Base-by-base conservation (phyloP, 2,797 vertebrate species). In the Gymnocypris eckloni region DNA sequence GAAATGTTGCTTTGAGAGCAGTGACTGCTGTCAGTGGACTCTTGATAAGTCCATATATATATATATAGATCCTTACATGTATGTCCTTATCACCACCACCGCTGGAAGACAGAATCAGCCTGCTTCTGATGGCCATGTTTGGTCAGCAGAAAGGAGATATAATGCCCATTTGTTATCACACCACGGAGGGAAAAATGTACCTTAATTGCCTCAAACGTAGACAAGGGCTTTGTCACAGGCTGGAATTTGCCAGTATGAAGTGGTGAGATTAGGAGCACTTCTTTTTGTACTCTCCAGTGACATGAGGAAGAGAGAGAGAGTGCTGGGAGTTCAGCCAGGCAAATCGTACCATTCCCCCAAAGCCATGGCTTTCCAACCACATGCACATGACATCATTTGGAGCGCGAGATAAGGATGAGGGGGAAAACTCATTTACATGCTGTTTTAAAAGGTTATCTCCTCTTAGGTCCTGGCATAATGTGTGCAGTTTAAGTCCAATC, bases 121-220 rank as follows among this genome's bases (percentile, higher is more conserved):
- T 33, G 33, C 33, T 33, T 33, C 33, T 33, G 33, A 94, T 95
- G 94, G 92, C 96, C 95, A 95, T 95, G 94, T 95, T 94, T 96
- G 95, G 94, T 93, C 93, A 93, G 91, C 88, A 83, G 88, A 93
- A 85, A 4, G 90, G 85, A 92, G 90, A 94, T 93, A 94, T 92
- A 94, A 94, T 94, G 92, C 89, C 92, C 92, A 92, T 95, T 95
- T 94, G 93, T 95, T 96, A 95, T 96, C 96, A 89, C 93, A 90
- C 92, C 88, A 91, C 80, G 52, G 85, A 90, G 93, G 91, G 90
- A 91, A 86, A 96, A 96, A 96, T 92, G 92, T 25, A 18, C 87
- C 91, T 94, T 95, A 95, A 95, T 95, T 94, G 94, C 92, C 92
- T 93, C 92, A 94, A 95, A 95, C 91, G 88, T 79, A 95, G 94